A percentile compares a stretch with the other conserved stretches of the same genome.
Evolutionary conservation across 35 echinoderm and acorn worm species (phyloP).

Genomic region (Apostichopus californicus): DNA sequence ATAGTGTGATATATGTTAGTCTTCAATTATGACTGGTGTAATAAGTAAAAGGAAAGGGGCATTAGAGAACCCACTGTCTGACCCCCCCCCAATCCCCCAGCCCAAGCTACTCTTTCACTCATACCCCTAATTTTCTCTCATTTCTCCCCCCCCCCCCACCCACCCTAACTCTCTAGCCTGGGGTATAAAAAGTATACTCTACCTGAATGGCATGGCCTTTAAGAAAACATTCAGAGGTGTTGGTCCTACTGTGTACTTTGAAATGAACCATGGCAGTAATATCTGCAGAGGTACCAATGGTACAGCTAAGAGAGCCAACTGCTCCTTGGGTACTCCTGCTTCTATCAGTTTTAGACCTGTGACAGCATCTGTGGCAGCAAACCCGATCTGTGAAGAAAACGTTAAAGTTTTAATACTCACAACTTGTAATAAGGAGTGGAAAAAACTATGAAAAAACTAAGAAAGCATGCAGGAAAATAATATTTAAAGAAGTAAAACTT

Average conservation of each 20-base stretch:
- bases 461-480: no score
- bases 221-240: slow-evolving; percentile 80
- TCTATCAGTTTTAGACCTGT: slow-evolving; percentile 90
- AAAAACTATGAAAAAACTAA: no score
- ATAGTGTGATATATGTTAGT: no score
- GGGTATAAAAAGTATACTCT: background rate
- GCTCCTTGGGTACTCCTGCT: slow-evolving; percentile 84
- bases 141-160: background rate
- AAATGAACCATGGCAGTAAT: slow-evolving; percentile 88
- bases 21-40: no score
- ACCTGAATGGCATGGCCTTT: slow-evolving; percentile 91
- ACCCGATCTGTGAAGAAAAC: slow-evolving; percentile 74
- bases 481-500: no score
- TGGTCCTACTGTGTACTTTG: slow-evolving; percentile 83
- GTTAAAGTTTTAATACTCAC: background rate
- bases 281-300: slow-evolving; percentile 90
- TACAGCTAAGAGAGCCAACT: slow-evolving; percentile 83
- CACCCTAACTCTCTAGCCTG: background rate
- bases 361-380: slow-evolving; percentile 88
- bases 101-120: no score
- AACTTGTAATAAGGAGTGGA: no score
- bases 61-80: no score
- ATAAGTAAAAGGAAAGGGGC: no score
- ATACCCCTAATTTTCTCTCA: background rate
- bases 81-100: no score